Base-by-base conservation (phyloP, 1,140 invertebrate genomes). In the Diorhabda carinulata region DNA sequence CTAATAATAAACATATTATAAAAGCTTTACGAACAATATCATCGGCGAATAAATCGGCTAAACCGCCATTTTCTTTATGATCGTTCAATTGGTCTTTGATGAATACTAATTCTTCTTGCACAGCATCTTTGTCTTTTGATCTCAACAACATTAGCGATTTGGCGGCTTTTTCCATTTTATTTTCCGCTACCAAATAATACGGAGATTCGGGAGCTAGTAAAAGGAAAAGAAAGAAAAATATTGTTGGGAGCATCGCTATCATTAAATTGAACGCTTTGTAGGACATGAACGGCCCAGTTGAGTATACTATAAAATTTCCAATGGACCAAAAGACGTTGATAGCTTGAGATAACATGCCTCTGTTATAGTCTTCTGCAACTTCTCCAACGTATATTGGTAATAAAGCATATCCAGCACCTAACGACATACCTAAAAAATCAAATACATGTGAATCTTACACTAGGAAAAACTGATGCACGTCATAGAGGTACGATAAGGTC, bases 1-100 rank as follows among this genome's bases (percentile, higher is more conserved):
- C 94, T 0, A 95, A 82, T 9, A 88, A 86, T 70, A 92, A 86
- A 59, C 87, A 89, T 56, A 96, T 91, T 4, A 88, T 67, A 4
- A 94, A 76, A 4, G 88, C 90, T 79, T 88, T 92, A n/a, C 85
- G 80, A 75, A 88, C 86, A 2, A 81, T 77, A 47, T 79, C 79
- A 5, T 79, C 82, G 6, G 77, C 83, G 61, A 88, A 82, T 0
- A 90, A 73, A 66, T 89, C 87, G 25, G 78, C 74, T 2, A 87
- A 44, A 2, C 82, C 82, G 5, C 82, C 83, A 59, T 85, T 78
- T 52, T 78, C 80, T 61, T 61, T 41, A 8, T 52, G 47, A 7
- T 60, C 8, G 8, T 60, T 60, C 7, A 70, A 25, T 3, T 47
- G 43, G 2, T 66, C 56, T 58, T 77, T 81, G 73, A 83, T 85